Conservation (phyloP, 1,140 invertebrate genomes). For the Cyphomyrmex costatus region DNA sequence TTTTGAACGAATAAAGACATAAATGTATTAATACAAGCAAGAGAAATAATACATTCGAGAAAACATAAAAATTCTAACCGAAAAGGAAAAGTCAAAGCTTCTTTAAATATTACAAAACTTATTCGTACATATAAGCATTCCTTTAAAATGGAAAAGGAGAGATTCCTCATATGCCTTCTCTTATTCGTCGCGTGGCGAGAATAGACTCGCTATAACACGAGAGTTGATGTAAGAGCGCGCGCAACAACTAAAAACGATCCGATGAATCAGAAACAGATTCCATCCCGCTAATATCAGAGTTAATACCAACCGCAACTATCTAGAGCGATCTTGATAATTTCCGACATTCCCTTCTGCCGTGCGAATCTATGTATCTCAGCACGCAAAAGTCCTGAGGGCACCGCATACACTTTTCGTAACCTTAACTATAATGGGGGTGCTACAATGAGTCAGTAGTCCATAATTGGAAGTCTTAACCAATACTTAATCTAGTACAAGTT, state of each 20-base stretch:
- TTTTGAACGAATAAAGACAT: too few relatives aligned
- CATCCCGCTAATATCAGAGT: conserved; percentile 59
- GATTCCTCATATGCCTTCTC: neutral
- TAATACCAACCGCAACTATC: conserved; percentile 39
- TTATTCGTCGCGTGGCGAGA: conserved; percentile 31
- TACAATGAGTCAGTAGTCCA: too few relatives aligned
- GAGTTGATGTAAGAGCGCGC: conserved; percentile 66
- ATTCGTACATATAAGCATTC: too few relatives aligned
- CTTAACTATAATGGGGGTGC: too few relatives aligned
- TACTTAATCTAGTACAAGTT: too few relatives aligned
- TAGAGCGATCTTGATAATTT: neutral
- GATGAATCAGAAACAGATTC: conserved; percentile 64
- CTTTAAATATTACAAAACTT: neutral
- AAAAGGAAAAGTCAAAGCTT: neutral
- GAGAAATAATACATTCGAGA: too few relatives aligned
- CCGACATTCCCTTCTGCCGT: neutral
- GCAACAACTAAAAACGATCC: conserved; percentile 44
- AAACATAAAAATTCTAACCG: neutral
- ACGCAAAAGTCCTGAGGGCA: neutral
- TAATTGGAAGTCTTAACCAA: too few relatives aligned
- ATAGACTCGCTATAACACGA: conserved; percentile 14
- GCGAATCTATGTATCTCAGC: neutral
- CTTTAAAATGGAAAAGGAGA: conserved; percentile 1
- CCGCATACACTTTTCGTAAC: too few relatives aligned
- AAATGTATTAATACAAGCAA: too few relatives aligned